These are phyloP conservation scores for Pseudomyrmex flavicornis DNA, from an alignment of 1,140 invertebrate species.

Conservation along the genomic window DNA sequence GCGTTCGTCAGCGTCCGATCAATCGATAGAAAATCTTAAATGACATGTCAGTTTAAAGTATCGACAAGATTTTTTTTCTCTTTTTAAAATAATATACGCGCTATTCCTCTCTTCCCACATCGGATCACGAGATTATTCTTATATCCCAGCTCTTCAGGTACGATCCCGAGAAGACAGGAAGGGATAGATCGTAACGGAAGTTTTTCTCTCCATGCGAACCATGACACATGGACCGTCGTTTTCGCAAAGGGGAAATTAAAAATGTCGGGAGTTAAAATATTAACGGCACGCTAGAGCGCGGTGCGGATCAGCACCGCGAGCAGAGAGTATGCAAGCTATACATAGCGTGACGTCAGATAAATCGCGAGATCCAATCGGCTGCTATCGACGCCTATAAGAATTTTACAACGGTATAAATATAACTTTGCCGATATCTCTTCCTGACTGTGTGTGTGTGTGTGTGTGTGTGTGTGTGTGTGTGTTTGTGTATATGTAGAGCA, in stretches of 20 bases:
- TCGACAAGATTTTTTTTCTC: too few relatives aligned
- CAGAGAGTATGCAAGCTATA: slow-evolving; percentile 8
- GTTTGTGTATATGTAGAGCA: slow-evolving; percentile 44
- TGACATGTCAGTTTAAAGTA: too few relatives aligned
- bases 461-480: too few relatives aligned
- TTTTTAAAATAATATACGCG: too few relatives aligned
- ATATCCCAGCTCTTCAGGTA: neutral
- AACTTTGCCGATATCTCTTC: slow-evolving; percentile 18
- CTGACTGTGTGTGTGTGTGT: neutral
- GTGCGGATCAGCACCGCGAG: neutral
- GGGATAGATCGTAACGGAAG: neutral
- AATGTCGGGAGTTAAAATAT: slow-evolving; percentile 52
- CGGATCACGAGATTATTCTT: neutral
- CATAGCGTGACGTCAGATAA: slow-evolving; percentile 53
- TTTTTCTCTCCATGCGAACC: slow-evolving; percentile 31
- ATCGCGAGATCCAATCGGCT: slow-evolving; percentile 47
- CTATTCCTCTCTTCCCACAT: neutral
- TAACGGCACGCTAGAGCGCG: slow-evolving; percentile 3
- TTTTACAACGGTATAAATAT: slow-evolving; percentile 60
- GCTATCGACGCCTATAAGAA: slow-evolving; percentile 56
- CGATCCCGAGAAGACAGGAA: neutral
- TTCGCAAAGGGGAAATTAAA: slow-evolving; percentile 18
- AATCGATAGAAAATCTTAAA: neutral
- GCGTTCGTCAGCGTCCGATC: neutral
- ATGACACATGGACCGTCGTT: slow-evolving; percentile 16